Percentiles rank a stretch among this genome's conserved stretches.
phyloP scores from a whole-genome alignment of 2,888 invertebrate genomes.

The Nomada fabriciana region DNA sequence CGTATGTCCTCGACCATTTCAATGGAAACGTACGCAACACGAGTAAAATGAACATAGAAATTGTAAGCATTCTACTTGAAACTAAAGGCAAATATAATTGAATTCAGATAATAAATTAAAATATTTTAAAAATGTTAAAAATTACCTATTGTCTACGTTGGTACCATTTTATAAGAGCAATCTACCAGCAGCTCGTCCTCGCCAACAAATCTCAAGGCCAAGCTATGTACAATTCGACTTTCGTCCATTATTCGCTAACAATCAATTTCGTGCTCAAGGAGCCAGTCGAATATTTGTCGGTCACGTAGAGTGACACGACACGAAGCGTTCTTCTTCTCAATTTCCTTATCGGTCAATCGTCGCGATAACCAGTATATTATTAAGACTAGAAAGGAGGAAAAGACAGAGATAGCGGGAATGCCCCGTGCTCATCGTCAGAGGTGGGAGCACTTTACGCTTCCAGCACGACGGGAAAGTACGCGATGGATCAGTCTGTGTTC shows the following conservation, averaged over 20 bases:
- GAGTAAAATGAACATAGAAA: too few species aligned
- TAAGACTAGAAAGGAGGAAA: constrained; percentile 33
- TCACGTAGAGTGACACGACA: not conserved
- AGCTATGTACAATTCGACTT: too few species aligned
- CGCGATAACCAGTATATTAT: not conserved
- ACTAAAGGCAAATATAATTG: too few species aligned
- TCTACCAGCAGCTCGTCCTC: too few species aligned
- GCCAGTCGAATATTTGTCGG: not conserved
- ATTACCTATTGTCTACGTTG: too few species aligned
- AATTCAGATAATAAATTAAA: too few species aligned
- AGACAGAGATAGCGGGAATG: constrained; percentile 36
- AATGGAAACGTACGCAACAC: too few species aligned
- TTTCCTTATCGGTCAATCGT: constrained; percentile 3
- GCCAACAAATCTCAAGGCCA: too few species aligned
- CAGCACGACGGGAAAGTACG: constrained; percentile 55
- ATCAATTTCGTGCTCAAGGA: not conserved
- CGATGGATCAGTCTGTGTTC: constrained; percentile 68
- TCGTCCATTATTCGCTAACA: too few species aligned
- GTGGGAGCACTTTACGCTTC: constrained; percentile 66
- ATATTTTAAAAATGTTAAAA: too few species aligned
- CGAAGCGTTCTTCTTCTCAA: not conserved
- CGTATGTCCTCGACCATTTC: not conserved
- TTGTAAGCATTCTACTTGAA: too few species aligned
- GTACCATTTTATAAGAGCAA: too few species aligned
- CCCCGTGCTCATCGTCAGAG: constrained; percentile 54